phyloP scores from a whole-genome alignment of 2,113 vertebrate species.

The Megaptera novaeangliae region DNA sequence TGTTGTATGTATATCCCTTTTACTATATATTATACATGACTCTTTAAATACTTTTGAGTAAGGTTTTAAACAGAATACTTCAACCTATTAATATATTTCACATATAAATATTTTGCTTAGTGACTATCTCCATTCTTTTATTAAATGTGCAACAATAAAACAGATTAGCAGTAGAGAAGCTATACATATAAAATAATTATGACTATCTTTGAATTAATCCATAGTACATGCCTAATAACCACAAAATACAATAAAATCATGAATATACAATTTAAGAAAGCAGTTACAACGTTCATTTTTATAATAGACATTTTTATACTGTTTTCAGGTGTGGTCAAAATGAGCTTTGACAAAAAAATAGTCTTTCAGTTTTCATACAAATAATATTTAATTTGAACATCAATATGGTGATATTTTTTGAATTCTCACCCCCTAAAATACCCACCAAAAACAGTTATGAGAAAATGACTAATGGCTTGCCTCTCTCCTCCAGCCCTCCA shows the following conservation, averaged over 20 bases:
- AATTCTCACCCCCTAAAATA: neutral
- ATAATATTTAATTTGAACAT: neutral
- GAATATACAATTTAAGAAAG: neutral
- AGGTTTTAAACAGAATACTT: neutral
- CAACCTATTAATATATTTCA: neutral
- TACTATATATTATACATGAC: neutral
- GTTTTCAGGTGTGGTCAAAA: neutral
- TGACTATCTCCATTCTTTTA: neutral
- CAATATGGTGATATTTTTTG: neutral
- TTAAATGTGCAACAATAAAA: neutral
- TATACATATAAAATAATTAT: neutral
- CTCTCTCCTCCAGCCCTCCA: neutral
- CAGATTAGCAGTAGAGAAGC: neutral
- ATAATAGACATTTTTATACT: neutral
- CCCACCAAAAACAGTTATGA: neutral
- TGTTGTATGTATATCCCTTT: rapidly evolving
- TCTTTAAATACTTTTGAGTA: neutral
- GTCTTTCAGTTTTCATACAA: neutral
- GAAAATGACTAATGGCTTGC: neutral
- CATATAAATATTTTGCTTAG: neutral
- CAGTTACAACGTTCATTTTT: neutral
- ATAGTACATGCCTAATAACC: neutral
- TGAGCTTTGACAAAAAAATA: neutral
- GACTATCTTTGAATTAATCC: neutral
- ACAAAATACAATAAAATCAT: neutral